Evolutionary conservation across 1,140 invertebrate genomes (phyloP).

Genomic region (Drosophila rhopaloa): DNA sequence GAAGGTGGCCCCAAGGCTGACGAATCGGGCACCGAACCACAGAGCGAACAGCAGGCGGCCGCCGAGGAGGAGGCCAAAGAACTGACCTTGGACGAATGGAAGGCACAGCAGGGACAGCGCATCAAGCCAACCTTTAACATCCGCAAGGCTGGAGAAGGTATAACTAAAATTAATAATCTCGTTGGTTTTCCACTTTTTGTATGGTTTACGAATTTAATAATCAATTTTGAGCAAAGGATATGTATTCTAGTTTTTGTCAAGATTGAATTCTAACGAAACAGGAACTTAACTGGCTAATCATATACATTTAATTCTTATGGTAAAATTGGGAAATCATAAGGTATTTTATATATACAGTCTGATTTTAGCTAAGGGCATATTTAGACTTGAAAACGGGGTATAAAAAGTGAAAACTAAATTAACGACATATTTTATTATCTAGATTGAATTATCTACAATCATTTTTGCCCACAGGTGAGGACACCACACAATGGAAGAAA

Average conservation of each 20-base stretch:
- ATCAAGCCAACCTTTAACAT: constrained; percentile 94
- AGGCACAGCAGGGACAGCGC: constrained; percentile 90
- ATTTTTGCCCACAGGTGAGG: constrained; percentile 87
- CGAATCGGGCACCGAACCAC: constrained; percentile 85
- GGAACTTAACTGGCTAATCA: too few species aligned
- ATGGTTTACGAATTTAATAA: too few species aligned
- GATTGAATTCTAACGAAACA: too few species aligned
- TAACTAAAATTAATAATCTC: not conserved
- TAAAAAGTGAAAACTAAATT: too few species aligned
- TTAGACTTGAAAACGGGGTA: too few species aligned
- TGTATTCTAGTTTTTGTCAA: too few species aligned
- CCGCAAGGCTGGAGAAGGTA: constrained; percentile 94
- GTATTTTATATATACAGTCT: too few species aligned
- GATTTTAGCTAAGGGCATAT: too few species aligned
- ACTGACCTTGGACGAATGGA: constrained; percentile 95
- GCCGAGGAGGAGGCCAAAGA: constrained; percentile 91
- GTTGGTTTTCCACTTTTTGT: too few species aligned
- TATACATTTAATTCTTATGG: too few species aligned
- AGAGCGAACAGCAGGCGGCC: constrained; percentile 85
- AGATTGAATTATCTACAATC: not conserved
- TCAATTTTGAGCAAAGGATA: too few species aligned
- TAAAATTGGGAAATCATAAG: too few species aligned
- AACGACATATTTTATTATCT: not conserved
- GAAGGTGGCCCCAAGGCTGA: constrained; percentile 72
- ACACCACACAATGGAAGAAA: constrained; percentile 96